Evolutionary conservation across 2,888 invertebrate species (phyloP).

Genomic region (Choristoneura rosaceana): DNA sequence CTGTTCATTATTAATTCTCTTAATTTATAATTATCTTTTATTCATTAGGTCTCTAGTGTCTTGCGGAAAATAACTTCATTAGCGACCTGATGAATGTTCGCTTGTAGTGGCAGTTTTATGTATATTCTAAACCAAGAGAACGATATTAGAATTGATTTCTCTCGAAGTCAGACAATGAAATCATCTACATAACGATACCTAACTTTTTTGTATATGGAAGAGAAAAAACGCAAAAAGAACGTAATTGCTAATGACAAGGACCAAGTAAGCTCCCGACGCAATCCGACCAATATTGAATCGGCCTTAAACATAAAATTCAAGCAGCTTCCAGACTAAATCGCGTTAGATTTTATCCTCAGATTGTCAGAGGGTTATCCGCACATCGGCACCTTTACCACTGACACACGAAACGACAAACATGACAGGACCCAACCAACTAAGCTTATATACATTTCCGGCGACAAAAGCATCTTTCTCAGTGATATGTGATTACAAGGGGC

Average conservation of each 20-base stretch:
- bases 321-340: slow-evolving; percentile 73
- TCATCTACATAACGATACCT: too few species aligned
- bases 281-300: slow-evolving; percentile 13
- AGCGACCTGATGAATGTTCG: too few species aligned
- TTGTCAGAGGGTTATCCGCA: slow-evolving; percentile 77
- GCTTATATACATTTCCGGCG: slow-evolving; percentile 49
- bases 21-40: too few species aligned
- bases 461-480: background rate
- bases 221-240: background rate
- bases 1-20: too few species aligned
- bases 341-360: slow-evolving; percentile 73
- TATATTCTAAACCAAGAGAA: too few species aligned
- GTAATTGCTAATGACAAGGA: slow-evolving; percentile 15
- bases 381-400: slow-evolving; percentile 62
- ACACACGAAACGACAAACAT: slow-evolving; percentile 30
- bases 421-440: slow-evolving; percentile 40
- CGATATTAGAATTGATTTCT: too few species aligned
- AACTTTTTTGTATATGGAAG: too few species aligned
- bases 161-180: too few species aligned
- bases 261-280: slow-evolving; percentile 6
- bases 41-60: too few species aligned
- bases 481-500: slow-evolving; percentile 29
- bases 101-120: too few species aligned
- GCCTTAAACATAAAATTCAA: slow-evolving; percentile 46
- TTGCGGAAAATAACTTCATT: too few species aligned